Evolutionary conservation across 2,888 invertebrate species (phyloP).

Genomic region (Palloptera scutellata): DNA sequence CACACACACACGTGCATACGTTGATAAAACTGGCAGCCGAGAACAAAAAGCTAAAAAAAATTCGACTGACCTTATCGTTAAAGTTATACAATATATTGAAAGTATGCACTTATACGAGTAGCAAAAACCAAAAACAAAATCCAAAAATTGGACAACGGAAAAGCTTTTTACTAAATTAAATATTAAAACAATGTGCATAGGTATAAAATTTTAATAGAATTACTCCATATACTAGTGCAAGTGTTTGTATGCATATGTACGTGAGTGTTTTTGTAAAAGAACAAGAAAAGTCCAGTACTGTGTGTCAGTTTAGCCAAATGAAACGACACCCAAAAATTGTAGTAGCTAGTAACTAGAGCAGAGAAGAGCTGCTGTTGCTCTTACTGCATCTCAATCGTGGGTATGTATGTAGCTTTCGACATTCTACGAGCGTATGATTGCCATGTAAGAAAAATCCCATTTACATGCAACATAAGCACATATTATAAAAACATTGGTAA

Average conservation of each 20-base stretch:
- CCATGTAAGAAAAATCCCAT: constrained; percentile 13
- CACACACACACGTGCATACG: too few relatives aligned
- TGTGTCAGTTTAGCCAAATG: too few relatives aligned
- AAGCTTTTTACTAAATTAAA: constrained; percentile 58
- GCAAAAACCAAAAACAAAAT: too few relatives aligned
- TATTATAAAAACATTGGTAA: neutral
- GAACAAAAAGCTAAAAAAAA: too few relatives aligned
- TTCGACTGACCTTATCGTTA: too few relatives aligned
- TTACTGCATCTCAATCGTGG: neutral
- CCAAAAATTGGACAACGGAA: constrained; percentile 18
- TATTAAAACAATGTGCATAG: constrained; percentile 56
- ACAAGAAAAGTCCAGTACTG: too few relatives aligned
- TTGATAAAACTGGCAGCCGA: too few relatives aligned
- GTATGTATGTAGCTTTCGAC: too few relatives aligned
- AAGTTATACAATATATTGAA: too few relatives aligned
- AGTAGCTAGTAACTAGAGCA: neutral
- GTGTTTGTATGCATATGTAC: too few relatives aligned
- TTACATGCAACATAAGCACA: constrained; percentile 16
- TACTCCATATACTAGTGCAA: constrained; percentile 46
- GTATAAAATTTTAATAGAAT: constrained; percentile 59
- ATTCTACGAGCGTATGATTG: constrained; percentile 1
- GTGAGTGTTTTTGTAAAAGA: constrained; percentile 41
- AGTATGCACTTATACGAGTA: too few relatives aligned
- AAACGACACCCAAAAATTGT: too few relatives aligned
- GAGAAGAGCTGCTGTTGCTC: neutral